Base-by-base conservation (phyloP, 2,113 vertebrate genomes). In the Corvus hawaiiensis region DNA sequence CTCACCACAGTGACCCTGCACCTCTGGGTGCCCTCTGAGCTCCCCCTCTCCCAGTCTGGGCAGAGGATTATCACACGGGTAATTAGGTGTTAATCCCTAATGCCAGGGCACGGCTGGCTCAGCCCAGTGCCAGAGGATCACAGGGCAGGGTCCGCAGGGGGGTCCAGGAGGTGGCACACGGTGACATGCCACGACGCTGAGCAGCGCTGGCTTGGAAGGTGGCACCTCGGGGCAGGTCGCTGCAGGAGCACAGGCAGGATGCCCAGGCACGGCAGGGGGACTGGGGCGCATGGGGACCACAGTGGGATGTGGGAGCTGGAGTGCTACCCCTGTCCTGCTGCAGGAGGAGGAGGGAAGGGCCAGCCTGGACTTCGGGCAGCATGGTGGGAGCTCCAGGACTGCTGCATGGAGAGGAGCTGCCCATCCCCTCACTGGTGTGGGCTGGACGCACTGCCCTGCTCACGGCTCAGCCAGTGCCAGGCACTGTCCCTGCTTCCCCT, bases 331-430 rank as follows among this genome's bases (percentile, higher is more conserved):
- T 59, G 21, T 28, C 63, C 63, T 32, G 77, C 24, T 8, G 44
- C n/a, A 5, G 84, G 26, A 26, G 58, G 8, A 37, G 19, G 67
- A 9, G 51, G 37, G 30, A 23, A 28, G 3, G 3, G n/a, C 71
- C 58, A 58, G 77, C 51, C 33, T 3, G 6, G 2, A 1, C 37
- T 20, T 9, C 0, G 10, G 71, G 49, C 5, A 24, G 41, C 1
- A 2, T 0, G 28, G 24, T 3, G 6, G 51, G 24, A 54, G 44
- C 72, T 24, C 14, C 4, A 27, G 71, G 26, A 51, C 32, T 33
- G 63, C 63, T 7, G 48, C 22, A 15, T 7, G 75, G 18, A 74
- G 30, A 13, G 9, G 55, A 48, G 48, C 41, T 51, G 62, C 84
- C 32, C 11, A 24, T 13, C 21, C 10, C 62, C 56, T 69, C 17